A percentile compares a stretch with the other conserved stretches of the same genome.
Conservation (phyloP, 1,140 invertebrate species). For the Anoplophora glabripennis region DNA sequence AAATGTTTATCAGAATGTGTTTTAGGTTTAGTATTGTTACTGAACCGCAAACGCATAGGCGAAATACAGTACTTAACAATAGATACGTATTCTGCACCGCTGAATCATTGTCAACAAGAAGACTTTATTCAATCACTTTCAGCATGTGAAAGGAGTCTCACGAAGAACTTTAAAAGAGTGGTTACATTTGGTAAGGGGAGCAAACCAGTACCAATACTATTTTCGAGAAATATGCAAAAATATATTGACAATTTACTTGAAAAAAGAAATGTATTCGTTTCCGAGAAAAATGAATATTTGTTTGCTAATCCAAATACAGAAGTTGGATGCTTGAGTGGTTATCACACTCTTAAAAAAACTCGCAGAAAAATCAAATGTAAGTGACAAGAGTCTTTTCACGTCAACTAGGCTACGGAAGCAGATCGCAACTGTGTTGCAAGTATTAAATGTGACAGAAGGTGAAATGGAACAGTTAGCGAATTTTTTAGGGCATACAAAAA, state of each 20-base stretch:
- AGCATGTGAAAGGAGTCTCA: slow-evolving; percentile 17
- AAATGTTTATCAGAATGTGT: too few relatives aligned
- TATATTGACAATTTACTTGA: slow-evolving; percentile 9
- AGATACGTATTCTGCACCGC: slow-evolving; percentile 9
- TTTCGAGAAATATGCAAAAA: slow-evolving; percentile 15
- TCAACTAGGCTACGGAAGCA: slow-evolving; percentile 22
- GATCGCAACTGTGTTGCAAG: slow-evolving; percentile 24
- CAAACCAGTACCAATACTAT: slow-evolving; percentile 26
- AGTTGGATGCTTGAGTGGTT: slow-evolving; percentile 4
- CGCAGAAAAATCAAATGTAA: slow-evolving; percentile 2
- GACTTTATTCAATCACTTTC: slow-evolving; percentile 20
- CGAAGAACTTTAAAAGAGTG: slow-evolving; percentile 25
- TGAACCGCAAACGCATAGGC: slow-evolving; percentile 26
- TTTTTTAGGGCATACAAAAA: slow-evolving; percentile 26
- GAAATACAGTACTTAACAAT: slow-evolving; percentile 21
- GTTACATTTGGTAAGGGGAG: slow-evolving; percentile 25
- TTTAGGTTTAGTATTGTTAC: slow-evolving; percentile 21
- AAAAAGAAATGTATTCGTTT: neutral
- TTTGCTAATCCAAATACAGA: slow-evolving; percentile 15
- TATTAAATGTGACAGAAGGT: slow-evolving; percentile 11
- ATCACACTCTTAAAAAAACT: slow-evolving; percentile 18
- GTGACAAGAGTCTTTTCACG: slow-evolving; percentile 15
- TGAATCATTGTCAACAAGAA: slow-evolving; percentile 9
- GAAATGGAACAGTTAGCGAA: slow-evolving; percentile 25
- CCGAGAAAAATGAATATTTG: slow-evolving; percentile 4